Evolutionary conservation across 2,113 vertebrate genomes (phyloP), one percentile per base, ranked within the genome.

Genomic region (Coturnix japonica): DNA sequence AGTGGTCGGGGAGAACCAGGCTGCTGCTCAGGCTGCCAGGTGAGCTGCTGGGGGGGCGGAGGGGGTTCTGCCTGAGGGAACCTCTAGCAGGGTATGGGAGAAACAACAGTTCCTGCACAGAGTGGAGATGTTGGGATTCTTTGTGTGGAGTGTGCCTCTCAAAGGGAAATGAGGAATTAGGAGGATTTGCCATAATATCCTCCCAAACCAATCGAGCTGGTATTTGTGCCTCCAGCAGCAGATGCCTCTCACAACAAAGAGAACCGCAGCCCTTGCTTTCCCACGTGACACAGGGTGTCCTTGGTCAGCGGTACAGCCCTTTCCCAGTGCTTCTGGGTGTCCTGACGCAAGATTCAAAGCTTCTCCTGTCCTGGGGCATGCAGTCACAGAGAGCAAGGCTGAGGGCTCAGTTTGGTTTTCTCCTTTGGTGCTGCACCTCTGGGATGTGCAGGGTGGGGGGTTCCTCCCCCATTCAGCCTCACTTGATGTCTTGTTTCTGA

Each of bases 21-120:
- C 10, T 98, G 75, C 56, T 70, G 71, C 87, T 98, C 81, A 91
- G 47, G 25, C 44, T 80, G 81, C 91, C 94, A 95, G 97, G 98
- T 98, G 94, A 97, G 79, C 25, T 26, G 25, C 19, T 39, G 25
- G 35, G 9, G 15, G 35, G 10, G 10, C 25, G 17, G 35, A 13
- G 33, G 13, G 33, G 33, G 60, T 11, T 13, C 33, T 39, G 17
- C 15, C 25, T 12, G 7, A 14, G 17, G 7, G 25, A 16, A 16
- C 35, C 25, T 39, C 54, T 12, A n/a, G 9, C 31, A 85, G 70
- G n/a, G 43, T 13, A 90, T 92, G 60, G 44, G 54, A 70, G 54
- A 70, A 77, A 46, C 53, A 51, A 23, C 3, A 1, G 31, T 21
- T 78, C 81, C 60, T 77, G 41, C 6, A 1, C 81, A 74, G 67